These are phyloP conservation scores for Hemicrepidius hirtus DNA, from an alignment of 2,888 invertebrate genomes.

Conservation along the genomic window DNA sequence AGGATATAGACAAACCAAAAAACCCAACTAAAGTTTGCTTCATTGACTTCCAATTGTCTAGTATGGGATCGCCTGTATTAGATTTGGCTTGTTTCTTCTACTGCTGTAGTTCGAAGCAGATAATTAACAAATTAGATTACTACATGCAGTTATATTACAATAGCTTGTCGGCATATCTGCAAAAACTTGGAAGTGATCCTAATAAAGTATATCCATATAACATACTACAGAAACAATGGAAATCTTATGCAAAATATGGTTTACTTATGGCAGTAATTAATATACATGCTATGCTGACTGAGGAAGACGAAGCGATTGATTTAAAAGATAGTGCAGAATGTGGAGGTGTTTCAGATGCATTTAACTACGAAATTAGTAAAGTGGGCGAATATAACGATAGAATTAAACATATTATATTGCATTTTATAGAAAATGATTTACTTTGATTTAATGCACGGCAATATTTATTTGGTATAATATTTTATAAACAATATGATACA, in stretches of 20 bases:
- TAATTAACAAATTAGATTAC: constrained; percentile 61
- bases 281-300: constrained; percentile 53
- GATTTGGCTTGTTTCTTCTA: constrained; percentile 67
- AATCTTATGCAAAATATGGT: constrained; percentile 39
- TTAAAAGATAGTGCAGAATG: constrained; percentile 44
- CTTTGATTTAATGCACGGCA: neutral
- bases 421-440: constrained; percentile 30
- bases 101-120: constrained; percentile 61
- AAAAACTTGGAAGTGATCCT: constrained; percentile 58
- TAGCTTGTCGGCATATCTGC: constrained; percentile 53
- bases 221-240: constrained; percentile 60
- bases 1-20: constrained; percentile 41
- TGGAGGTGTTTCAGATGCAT: constrained; percentile 36
- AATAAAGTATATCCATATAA: constrained; percentile 62
- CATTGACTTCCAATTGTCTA: constrained; percentile 61
- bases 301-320: constrained; percentile 53
- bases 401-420: constrained; percentile 47
- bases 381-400: constrained; percentile 51
- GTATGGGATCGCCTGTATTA: constrained; percentile 58
- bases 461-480: neutral
- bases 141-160: constrained; percentile 64
- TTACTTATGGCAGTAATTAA: constrained; percentile 52
- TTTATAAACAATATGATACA: too few species aligned
- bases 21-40: constrained; percentile 56
- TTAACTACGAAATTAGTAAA: constrained; percentile 41